These are phyloP conservation scores for Falco biarmicus DNA, from an alignment of 2,797 vertebrate genomes.

Conservation along the genomic window DNA sequence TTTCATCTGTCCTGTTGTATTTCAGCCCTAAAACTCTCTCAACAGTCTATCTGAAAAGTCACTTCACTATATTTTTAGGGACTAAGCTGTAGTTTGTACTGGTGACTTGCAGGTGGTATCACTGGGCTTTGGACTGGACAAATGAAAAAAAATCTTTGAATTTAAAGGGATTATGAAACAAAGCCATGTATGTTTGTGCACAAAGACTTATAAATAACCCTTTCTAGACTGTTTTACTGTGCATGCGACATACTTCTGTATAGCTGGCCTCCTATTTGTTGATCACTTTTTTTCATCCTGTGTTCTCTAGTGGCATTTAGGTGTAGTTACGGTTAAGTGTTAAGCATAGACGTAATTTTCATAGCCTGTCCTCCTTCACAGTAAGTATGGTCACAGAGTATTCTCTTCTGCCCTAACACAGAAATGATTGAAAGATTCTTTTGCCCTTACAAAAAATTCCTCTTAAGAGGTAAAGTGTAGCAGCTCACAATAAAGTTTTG, in stretches of 20 bases:
- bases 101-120: neutral
- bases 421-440: neutral
- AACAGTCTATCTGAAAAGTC: neutral
- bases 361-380: neutral
- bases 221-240: neutral
- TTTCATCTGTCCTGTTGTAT: neutral
- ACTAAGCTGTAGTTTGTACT: neutral
- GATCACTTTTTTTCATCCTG: neutral
- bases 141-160: neutral
- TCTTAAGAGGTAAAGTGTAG: neutral
- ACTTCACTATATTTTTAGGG: neutral
- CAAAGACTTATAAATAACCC: neutral
- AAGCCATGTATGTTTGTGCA: neutral
- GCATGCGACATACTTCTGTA: neutral
- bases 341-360: neutral
- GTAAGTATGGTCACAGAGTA: neutral
- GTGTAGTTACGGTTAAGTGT: neutral
- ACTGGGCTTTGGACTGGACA: neutral
- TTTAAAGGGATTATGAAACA: neutral
- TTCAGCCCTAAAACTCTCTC: neutral
- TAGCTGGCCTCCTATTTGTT: neutral
- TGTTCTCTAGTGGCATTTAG: neutral
- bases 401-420: neutral
- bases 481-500: neutral
- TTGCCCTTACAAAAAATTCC: neutral